Evolutionary conservation across 2,113 vertebrate genomes (phyloP), one percentile per base, ranked within the genome.

Genomic region (Cathartes aura): DNA sequence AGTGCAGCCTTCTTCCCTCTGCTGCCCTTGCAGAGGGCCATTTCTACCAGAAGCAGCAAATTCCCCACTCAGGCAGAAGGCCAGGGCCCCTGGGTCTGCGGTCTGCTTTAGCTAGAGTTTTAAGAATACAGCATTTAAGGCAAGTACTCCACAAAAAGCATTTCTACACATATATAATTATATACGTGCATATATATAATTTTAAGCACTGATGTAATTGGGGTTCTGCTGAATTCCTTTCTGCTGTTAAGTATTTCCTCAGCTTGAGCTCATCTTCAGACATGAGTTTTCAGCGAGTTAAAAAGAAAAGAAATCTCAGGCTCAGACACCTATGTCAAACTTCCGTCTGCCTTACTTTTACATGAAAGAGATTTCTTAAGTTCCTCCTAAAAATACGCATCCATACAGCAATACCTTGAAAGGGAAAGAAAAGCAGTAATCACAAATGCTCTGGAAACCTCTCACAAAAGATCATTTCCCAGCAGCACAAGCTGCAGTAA

Each of bases 331-430:
- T 43, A 6, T 63, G 71, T 86, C 92, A 95, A 72, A 76, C 75
- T 67, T 62, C 71, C 45, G 58, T 30, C 82, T 92, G 82, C 90
- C 74, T 96, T 6, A 36, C 59, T 78, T 87, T 89, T 42, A 95
- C 95, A 96, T 87, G 90, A 96, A 96, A 95, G 94, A 93, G 96
- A 93, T 75, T 96, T 82, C 53, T 82, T 60, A 64, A 95, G 79
- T 71, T 89, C 76, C 59, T 87, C 72, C 89, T 70, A 59, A 96
- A 95, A 84, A 87, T 66, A 95, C 10, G 30, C 92, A 75, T 36
- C 89, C 29, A 9, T 8, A 15, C 62, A 92, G 83, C 12, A 26
- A 9, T 5, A n/a, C 63, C 55, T 91, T 83, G 85, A 86, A 92
- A 88, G 45, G 56, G 56, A 52, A 18, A 60, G 82, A 48, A 89